These are phyloP conservation scores for Crocuta crocuta DNA, from an alignment of 2,113 vertebrate genomes.

Conservation along the genomic window DNA sequence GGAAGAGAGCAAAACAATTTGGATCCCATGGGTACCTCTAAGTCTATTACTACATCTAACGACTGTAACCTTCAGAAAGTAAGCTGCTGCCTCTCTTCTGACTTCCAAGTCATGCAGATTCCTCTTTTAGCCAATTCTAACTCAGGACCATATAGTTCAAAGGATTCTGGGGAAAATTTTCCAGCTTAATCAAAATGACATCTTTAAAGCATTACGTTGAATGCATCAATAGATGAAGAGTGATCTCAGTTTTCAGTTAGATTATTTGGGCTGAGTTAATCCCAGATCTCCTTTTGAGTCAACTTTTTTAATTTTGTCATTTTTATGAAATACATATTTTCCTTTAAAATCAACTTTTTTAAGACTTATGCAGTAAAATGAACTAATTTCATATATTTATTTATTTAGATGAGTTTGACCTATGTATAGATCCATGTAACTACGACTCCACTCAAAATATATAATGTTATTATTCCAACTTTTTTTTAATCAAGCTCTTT, in stretches of 20 bases:
- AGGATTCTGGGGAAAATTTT: background rate
- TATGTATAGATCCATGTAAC: background rate
- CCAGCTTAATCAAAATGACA: background rate
- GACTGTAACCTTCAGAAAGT: background rate
- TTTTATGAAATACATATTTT: background rate
- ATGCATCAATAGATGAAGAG: background rate
- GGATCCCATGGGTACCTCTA: background rate
- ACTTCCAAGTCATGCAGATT: background rate
- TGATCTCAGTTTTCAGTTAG: background rate
- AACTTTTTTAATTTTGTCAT: background rate
- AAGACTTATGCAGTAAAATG: background rate
- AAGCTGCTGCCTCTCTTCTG: background rate
- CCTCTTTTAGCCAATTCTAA: background rate
- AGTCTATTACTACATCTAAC: background rate
- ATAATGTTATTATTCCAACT: background rate
- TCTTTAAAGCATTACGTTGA: background rate
- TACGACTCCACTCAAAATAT: background rate
- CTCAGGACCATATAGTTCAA: background rate
- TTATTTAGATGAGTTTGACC: background rate
- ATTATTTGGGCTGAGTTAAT: background rate
- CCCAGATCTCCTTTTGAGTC: background rate
- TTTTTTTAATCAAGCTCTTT: background rate
- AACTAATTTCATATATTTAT: background rate
- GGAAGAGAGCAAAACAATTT: background rate
- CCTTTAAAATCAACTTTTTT: conserved; percentile 11